phyloP scores from a whole-genome alignment of 2,113 vertebrate species.

The Philantomba maxwellii region DNA sequence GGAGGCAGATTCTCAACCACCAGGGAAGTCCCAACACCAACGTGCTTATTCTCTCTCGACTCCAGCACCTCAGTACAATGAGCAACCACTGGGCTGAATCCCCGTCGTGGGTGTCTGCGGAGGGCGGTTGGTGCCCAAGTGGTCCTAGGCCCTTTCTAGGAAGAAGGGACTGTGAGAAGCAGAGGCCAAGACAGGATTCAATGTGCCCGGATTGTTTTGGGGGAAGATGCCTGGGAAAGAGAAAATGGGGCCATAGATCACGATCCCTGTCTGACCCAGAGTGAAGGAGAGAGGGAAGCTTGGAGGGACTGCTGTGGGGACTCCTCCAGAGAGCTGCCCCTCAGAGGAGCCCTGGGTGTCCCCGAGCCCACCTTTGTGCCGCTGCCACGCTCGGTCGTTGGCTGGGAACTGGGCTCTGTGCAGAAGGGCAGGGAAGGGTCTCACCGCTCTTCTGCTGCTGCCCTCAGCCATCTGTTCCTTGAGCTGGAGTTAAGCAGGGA shows the following conservation, averaged over 20 bases:
- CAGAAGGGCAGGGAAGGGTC: neutral
- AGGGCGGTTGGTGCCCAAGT: neutral
- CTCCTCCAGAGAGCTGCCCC: neutral
- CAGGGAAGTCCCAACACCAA: neutral
- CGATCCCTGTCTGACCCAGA: neutral
- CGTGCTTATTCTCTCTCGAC: neutral
- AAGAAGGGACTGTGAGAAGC: neutral
- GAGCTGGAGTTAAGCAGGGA: neutral
- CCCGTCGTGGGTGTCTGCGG: neutral
- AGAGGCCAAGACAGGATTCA: neutral
- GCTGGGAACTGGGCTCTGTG: neutral
- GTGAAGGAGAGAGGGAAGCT: neutral
- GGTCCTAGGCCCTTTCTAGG: neutral
- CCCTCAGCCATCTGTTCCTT: neutral
- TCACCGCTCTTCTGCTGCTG: neutral
- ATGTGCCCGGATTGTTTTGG: neutral
- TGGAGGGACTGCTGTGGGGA: neutral
- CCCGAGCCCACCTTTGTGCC: no score
- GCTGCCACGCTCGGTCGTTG: fast-evolving
- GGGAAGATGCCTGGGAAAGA: neutral
- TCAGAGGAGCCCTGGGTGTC: neutral
- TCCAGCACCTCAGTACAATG: neutral
- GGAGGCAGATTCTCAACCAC: neutral
- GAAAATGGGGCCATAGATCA: neutral
- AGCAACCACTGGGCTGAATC: neutral